Base-by-base conservation (phyloP, 1,140 invertebrate species). In the Cydia amplana region DNA sequence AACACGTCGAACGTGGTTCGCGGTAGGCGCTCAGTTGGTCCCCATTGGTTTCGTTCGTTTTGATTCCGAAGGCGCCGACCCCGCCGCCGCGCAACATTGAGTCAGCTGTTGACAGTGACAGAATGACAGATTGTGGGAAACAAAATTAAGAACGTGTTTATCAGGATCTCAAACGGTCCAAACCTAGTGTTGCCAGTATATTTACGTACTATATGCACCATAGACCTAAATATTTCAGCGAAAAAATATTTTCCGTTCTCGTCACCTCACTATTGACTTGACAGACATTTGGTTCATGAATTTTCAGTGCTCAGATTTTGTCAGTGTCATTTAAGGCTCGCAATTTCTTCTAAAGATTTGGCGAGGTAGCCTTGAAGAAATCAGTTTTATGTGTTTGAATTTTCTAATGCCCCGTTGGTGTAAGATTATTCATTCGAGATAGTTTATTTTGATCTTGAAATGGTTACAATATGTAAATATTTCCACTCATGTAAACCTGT, bases 311-410 rank as follows among this genome's bases (percentile, higher is more conserved):
- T 74, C 74, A 49, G 46, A 74, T 73, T 78, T 76, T 79, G 75
- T 78, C 73, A 81, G 76, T 83, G 82, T 81, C 81, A 81, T 51
- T 75, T 51, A 36, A 65, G 64, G 64, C 28, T 32, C n/a, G 65
- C 32, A 36, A 40, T 40, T 70, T 70, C 65, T 43, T 40, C 5
- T 70, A 14, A 12, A 67, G 25, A 32, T 67, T n/a, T 32, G 7
- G 32, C 36, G 65, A 40, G 2, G 16, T 70, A 70, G 65, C 65
- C 32, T 40, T 43, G 65, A 40, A 18, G 43, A 70, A 70, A 43
- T n/a, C 36, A 70, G 65, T 40, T 70, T 70, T 18, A n/a, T 40
- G 65, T 36, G n/a, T 70, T 40, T 70, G n/a, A 70, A 40, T 70
- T 20, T 43, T 70, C 7, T 70, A 36, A 36, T 70, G n/a, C 28